Base-by-base conservation (phyloP, 2,888 invertebrate species). In the Anticlea derivata region DNA sequence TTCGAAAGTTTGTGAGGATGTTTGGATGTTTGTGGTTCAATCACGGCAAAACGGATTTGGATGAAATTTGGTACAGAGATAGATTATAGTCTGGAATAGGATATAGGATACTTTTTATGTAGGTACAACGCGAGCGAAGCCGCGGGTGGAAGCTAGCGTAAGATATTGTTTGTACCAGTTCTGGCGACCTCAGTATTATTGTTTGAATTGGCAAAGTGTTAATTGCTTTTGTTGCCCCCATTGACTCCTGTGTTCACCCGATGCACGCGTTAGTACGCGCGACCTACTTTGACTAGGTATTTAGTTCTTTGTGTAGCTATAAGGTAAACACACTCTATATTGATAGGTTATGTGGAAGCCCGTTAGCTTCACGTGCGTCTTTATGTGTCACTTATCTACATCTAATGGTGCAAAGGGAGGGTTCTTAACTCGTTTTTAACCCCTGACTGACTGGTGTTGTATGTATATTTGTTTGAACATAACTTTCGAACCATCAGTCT, bases 271-370 rank as follows among this genome's bases (percentile, higher is more conserved):
- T 55, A 55, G 66, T 59, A 61, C 57, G 56, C 50, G 54, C 68
- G 77, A 70, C 75, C 78, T 59, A 78, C 63, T 76, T 77, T 20
- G 20, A n/a, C n/a, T n/a, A n/a, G n/a, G n/a, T n/a, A n/a, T n/a
- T 10, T 27, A 55, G 55, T 62, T 67, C 70, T 70, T 71, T 67
- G 68, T 65, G 60, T 65, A 61, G 50, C 44, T 41, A 41, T 17
- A 4, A 4, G 55, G 60, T 60, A 61, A 60, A 63, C 58, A 58
- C 54, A 57, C 29, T 41, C 34, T 13, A 35, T 41, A 41, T 35
- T 41, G 48, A 41, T 35, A 24, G 41, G 23, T 23, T 33, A 41
- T 33, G 12, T 24, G 6, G 23, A 17, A 33, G 20, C 26, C 11
- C 17, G 37, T 24, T 7, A 46, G 11, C n/a, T 30, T 27, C 7